phyloP scores from a whole-genome alignment of 2,113 vertebrate species.

The Chitala chitala region DNA sequence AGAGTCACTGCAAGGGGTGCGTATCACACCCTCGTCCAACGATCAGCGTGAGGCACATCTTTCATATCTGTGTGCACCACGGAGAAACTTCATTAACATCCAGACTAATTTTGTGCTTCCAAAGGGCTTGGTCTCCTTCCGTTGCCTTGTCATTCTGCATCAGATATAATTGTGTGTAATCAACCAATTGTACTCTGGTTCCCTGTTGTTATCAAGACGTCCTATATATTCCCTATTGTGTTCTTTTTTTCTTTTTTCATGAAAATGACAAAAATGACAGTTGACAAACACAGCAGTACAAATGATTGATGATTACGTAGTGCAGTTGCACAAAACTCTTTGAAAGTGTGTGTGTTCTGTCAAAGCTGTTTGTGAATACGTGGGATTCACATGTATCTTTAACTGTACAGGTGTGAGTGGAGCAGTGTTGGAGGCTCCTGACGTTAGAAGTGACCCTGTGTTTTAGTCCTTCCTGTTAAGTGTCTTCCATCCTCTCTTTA shows the following conservation, averaged over 20 bases:
- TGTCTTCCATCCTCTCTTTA: no score
- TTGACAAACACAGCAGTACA: no score
- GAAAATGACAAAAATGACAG: no score
- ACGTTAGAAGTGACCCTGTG: no score
- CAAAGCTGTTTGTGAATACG: no score
- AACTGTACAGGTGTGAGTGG: no score
- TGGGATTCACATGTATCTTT: no score
- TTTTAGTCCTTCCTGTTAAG: no score
- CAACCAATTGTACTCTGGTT: background rate
- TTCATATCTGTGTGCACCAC: background rate
- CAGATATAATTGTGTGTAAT: background rate
- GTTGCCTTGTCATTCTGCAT: background rate
- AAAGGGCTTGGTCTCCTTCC: background rate
- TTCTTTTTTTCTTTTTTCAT: background rate
- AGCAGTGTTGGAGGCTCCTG: no score
- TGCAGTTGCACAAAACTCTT: no score
- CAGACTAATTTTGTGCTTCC: background rate
- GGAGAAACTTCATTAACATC: background rate
- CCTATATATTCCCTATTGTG: background rate
- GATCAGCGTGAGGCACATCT: background rate
- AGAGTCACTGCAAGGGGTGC: conserved; percentile 8
- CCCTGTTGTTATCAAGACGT: background rate
- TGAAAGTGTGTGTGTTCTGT: no score
- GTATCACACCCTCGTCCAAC: background rate
- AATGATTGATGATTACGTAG: no score